These are phyloP conservation scores for Siphonodentalium dalli DNA, from an alignment of 2,888 invertebrate genomes.

Conservation along the genomic window DNA sequence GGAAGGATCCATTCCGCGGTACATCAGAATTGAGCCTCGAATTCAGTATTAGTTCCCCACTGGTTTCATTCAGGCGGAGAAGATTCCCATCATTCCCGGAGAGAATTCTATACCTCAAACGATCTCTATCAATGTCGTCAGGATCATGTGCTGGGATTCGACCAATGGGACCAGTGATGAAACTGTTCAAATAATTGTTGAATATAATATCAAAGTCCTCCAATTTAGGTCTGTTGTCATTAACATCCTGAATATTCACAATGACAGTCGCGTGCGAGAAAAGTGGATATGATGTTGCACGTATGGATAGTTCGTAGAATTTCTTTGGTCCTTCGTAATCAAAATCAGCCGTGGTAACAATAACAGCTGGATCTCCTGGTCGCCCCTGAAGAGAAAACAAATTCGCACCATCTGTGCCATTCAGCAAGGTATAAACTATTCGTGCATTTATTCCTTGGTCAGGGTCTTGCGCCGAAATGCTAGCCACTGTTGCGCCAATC, in stretches of 20 bases:
- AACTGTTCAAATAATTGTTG: constrained; percentile 93
- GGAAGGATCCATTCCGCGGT: constrained; percentile 90
- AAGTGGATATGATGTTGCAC: constrained; percentile 89
- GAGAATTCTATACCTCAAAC: constrained; percentile 81
- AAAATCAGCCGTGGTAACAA: constrained; percentile 87
- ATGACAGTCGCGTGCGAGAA: constrained; percentile 88
- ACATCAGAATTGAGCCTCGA: constrained; percentile 95
- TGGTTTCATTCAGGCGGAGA: constrained; percentile 81
- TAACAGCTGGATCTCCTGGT: constrained; percentile 79
- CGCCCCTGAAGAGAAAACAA: constrained; percentile 75
- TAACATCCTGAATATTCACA: constrained; percentile 86
- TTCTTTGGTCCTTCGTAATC: constrained; percentile 96
- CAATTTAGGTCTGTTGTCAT: constrained; percentile 91
- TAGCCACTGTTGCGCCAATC: constrained; percentile 90
- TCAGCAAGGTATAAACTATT: constrained; percentile 90
- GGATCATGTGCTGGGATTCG: constrained; percentile 92
- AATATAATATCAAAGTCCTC: constrained; percentile 92
- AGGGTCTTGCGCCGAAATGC: constrained; percentile 87
- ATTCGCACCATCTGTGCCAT: constrained; percentile 82
- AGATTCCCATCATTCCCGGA: constrained; percentile 93
- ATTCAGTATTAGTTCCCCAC: constrained; percentile 85
- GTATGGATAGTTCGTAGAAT: constrained; percentile 84
- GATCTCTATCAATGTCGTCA: constrained; percentile 81
- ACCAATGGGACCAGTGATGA: constrained; percentile 90
- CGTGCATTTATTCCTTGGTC: constrained; percentile 93